Conservation (phyloP, 2,113 vertebrate genomes). For the Lipotes vexillifer region DNA sequence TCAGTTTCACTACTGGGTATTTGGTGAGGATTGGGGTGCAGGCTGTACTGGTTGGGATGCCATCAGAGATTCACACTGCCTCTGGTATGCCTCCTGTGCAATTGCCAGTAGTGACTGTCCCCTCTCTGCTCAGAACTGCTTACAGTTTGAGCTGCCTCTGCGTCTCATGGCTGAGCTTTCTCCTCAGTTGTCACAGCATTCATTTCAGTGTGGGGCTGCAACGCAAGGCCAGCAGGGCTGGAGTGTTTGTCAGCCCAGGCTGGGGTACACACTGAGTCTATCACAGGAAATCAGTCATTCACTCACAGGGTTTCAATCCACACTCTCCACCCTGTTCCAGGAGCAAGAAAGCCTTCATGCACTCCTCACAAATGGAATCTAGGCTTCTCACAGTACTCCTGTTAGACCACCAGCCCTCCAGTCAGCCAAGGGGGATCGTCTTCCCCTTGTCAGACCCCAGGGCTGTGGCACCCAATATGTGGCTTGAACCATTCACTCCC, state of each 20-base stretch:
- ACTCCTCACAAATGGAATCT: not conserved
- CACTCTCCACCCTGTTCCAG: not conserved
- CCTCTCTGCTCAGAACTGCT: not conserved
- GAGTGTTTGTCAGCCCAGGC: not conserved
- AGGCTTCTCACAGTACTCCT: not conserved
- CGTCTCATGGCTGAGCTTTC: not conserved
- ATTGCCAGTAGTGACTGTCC: not conserved
- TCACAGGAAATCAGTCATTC: not conserved
- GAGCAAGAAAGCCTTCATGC: not conserved
- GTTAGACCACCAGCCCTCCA: not conserved
- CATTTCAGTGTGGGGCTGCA: not conserved
- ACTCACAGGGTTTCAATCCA: not conserved
- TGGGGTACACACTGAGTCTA: not conserved
- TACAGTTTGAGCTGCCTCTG: not conserved
- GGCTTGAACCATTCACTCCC: not conserved
- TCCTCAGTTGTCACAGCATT: not conserved
- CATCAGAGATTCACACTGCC: not conserved
- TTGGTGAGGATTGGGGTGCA: not conserved
- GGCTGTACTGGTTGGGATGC: too few species aligned
- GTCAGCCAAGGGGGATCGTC: not conserved
- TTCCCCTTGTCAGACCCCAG: not conserved
- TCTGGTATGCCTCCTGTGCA: not conserved
- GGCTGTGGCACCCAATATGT: not conserved
- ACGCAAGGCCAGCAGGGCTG: not conserved
- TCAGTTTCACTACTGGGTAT: not conserved